A percentile compares a stretch with the other conserved stretches of the same genome.
Conservation (phyloP, 2,888 invertebrate species). For the Geotrupes spiniger region DNA sequence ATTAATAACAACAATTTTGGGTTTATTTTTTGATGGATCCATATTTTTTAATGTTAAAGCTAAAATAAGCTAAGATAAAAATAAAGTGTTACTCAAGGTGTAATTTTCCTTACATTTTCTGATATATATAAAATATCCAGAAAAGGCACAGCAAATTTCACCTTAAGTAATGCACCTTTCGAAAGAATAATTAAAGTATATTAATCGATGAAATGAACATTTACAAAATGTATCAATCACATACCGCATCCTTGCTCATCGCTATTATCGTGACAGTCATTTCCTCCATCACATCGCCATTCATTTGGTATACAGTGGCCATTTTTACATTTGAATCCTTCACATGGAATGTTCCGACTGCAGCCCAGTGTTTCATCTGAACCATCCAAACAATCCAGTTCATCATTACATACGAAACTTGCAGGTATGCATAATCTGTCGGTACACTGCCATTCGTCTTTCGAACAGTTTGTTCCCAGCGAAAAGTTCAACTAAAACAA, state of each 20-base stretch:
- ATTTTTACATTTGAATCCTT: constrained; percentile 62
- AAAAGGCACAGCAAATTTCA: too few species aligned
- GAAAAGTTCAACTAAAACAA: constrained; percentile 1
- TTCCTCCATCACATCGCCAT: constrained; percentile 57
- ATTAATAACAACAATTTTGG: too few species aligned
- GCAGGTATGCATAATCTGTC: constrained; percentile 37
- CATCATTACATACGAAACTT: constrained; percentile 48
- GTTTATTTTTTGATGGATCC: too few species aligned
- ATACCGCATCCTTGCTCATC: constrained; percentile 57
- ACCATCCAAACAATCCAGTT: constrained; percentile 46
- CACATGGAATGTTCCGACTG: constrained; percentile 52
- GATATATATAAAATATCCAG: too few species aligned
- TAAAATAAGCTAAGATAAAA: too few species aligned
- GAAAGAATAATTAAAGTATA: neutral
- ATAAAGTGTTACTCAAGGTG: too few species aligned
- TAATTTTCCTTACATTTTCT: too few species aligned
- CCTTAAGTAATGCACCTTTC: too few species aligned
- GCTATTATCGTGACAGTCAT: constrained; percentile 59
- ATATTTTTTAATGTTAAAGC: too few species aligned
- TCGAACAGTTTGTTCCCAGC: constrained; percentile 34
- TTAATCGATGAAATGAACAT: too few species aligned
- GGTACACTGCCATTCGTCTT: constrained; percentile 43
- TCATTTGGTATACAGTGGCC: constrained; percentile 54
- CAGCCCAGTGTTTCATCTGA: constrained; percentile 51
- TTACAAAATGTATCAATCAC: neutral